A percentile compares a stretch with the other conserved stretches of the same genome.
Conservation (phyloP, 2,888 invertebrate species). For the Trichopoda pennipes region DNA sequence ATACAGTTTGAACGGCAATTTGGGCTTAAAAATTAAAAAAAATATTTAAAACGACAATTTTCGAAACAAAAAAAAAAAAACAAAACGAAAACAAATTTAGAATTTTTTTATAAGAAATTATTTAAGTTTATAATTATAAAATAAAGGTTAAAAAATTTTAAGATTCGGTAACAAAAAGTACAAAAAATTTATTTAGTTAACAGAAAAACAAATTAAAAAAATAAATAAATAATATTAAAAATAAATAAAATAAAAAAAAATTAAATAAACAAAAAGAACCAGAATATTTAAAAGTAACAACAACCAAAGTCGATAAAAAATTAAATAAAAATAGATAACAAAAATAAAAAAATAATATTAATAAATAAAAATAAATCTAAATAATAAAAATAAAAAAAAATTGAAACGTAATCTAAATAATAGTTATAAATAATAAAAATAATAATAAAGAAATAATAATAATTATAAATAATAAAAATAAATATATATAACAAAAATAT, state of each 20-base stretch:
- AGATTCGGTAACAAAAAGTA: slow-evolving; percentile 70
- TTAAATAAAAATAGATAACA: slow-evolving; percentile 42
- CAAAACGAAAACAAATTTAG: slow-evolving; percentile 59
- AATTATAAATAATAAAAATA: too few species aligned
- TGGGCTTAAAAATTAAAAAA: slow-evolving; percentile 49
- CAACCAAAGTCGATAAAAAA: slow-evolving; percentile 18
- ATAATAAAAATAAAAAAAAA: background rate
- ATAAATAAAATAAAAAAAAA: too few species aligned
- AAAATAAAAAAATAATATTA: slow-evolving; percentile 7
- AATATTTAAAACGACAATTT: slow-evolving; percentile 55
- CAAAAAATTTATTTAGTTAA: slow-evolving; percentile 59
- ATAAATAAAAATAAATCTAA: slow-evolving; percentile 13
- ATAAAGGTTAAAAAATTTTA: slow-evolving; percentile 31
- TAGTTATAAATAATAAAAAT: too few species aligned
- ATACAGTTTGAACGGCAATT: slow-evolving; percentile 57
- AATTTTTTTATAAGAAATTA: slow-evolving; percentile 50
- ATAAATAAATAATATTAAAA: too few species aligned
- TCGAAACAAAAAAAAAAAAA: slow-evolving; percentile 53
- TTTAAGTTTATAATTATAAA: slow-evolving; percentile 39
- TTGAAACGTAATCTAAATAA: background rate
- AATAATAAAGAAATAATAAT: too few species aligned
- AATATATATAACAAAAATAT: too few species aligned
- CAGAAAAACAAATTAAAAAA: slow-evolving; percentile 40
- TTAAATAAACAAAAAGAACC: too few species aligned
- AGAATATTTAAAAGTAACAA: too few species aligned